These are phyloP conservation scores for Myzus persicae DNA, from an alignment of 1,140 invertebrate species.

Conservation along the genomic window DNA sequence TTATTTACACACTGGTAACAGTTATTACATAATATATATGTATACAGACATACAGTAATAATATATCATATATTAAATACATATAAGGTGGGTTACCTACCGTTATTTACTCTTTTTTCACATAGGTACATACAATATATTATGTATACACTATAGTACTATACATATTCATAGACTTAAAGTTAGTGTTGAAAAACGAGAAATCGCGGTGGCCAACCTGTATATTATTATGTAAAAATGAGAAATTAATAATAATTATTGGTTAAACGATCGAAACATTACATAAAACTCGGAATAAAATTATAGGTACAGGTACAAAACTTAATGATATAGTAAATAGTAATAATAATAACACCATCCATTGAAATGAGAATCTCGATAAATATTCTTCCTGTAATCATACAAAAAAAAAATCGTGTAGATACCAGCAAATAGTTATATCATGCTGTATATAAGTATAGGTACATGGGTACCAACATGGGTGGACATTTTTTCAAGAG, in stretches of 20 bases:
- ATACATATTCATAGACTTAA: neutral
- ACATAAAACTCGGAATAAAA: constrained; percentile 19
- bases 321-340: neutral
- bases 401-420: neutral
- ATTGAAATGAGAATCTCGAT: constrained; percentile 51
- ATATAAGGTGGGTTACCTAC: neutral
- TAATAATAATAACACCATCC: constrained; percentile 28
- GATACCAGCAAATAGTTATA: neutral
- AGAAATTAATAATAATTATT: neutral
- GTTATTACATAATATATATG: neutral
- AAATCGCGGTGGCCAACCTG: neutral
- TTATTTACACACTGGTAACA: constrained; percentile 53
- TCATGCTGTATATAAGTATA: no score
- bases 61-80: neutral
- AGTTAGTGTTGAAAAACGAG: constrained; percentile 2
- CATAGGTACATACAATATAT: neutral
- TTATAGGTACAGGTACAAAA: constrained; percentile 2
- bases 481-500: no score
- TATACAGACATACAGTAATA: neutral
- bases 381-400: constrained; percentile 41
- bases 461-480: no score
- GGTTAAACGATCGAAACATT: neutral
- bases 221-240: neutral
- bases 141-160: no score
- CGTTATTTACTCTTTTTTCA: neutral